Conservation (phyloP, 1,140 invertebrate genomes). For the Drosophila cardini region DNA sequence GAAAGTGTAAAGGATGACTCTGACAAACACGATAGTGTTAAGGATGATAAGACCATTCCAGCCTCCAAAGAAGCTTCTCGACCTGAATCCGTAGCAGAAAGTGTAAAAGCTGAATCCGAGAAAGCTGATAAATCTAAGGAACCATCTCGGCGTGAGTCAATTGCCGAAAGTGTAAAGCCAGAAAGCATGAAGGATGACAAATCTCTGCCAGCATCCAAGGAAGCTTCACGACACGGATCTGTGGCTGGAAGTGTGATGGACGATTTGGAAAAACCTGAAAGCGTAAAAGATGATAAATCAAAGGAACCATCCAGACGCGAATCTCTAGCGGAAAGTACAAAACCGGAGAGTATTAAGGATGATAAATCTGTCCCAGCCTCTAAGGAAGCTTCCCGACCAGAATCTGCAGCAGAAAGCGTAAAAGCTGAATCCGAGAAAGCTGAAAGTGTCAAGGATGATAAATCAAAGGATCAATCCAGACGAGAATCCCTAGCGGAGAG, state of each 20-base stretch:
- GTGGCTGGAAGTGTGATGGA: slow-evolving; percentile 33
- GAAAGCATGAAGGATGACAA: slow-evolving; percentile 40
- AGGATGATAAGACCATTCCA: slow-evolving; percentile 46
- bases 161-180: slow-evolving; percentile 20
- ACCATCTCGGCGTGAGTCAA: slow-evolving; percentile 28
- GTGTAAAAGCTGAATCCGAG: slow-evolving; percentile 40
- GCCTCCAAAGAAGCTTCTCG: slow-evolving; percentile 38
- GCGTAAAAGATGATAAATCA: slow-evolving; percentile 9
- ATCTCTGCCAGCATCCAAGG: slow-evolving; percentile 25
- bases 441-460: slow-evolving; percentile 17
- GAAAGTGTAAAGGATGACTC: slow-evolving; percentile 34
- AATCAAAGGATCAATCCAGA: slow-evolving; percentile 32
- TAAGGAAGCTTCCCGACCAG: slow-evolving; percentile 43
- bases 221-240: slow-evolving; percentile 39
- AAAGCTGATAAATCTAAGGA: slow-evolving; percentile 42
- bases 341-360: slow-evolving; percentile 18
- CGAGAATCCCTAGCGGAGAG: slow-evolving; percentile 24
- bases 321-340: slow-evolving; percentile 27
- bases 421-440: slow-evolving; percentile 33
- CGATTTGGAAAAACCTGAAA: slow-evolving; percentile 8
- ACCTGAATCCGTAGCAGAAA: slow-evolving; percentile 43
- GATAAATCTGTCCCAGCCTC: slow-evolving; percentile 39
- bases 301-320: slow-evolving; percentile 31
- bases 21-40: too few relatives aligned
- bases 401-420: slow-evolving; percentile 27